A percentile compares a stretch with the other conserved stretches of the same genome.
Conservation (phyloP, 2,888 invertebrate species). For the Dexiosoma caninum region DNA sequence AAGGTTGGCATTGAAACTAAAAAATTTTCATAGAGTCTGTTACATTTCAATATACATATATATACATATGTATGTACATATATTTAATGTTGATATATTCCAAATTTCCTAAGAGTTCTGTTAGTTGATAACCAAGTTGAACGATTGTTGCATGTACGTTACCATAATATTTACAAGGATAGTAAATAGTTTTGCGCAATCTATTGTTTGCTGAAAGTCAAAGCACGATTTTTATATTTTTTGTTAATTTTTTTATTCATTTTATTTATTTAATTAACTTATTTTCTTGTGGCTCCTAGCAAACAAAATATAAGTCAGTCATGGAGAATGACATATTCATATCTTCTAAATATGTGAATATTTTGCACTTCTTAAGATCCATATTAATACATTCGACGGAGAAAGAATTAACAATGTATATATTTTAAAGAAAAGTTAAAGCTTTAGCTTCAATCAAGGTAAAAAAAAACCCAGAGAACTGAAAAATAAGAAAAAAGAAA, state of each 20-base stretch:
- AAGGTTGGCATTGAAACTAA: constrained; percentile 17
- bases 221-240: constrained; percentile 67
- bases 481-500: too few relatives aligned
- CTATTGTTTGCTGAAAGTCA: constrained; percentile 69
- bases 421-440: too few relatives aligned
- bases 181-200: constrained; percentile 64
- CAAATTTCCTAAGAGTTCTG: neutral
- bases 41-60: neutral
- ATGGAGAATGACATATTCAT: too few relatives aligned
- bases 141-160: neutral
- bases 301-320: too few relatives aligned
- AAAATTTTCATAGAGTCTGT: neutral
- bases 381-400: too few relatives aligned
- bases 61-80: neutral
- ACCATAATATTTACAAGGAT: constrained; percentile 41
- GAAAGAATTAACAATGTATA: too few relatives aligned
- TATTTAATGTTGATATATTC: neutral
- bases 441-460: too few relatives aligned
- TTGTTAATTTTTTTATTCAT: neutral
- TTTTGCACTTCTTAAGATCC: too few relatives aligned
- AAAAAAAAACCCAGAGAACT: too few relatives aligned
- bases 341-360: too few relatives aligned
- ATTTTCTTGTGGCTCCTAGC: neutral
- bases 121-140: constrained; percentile 1
- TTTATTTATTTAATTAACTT: neutral